Evolutionary conservation across 2,888 invertebrate genomes (phyloP), one percentile per base, ranked within the genome.

Genomic region (Dicyrtoma fusca): DNA sequence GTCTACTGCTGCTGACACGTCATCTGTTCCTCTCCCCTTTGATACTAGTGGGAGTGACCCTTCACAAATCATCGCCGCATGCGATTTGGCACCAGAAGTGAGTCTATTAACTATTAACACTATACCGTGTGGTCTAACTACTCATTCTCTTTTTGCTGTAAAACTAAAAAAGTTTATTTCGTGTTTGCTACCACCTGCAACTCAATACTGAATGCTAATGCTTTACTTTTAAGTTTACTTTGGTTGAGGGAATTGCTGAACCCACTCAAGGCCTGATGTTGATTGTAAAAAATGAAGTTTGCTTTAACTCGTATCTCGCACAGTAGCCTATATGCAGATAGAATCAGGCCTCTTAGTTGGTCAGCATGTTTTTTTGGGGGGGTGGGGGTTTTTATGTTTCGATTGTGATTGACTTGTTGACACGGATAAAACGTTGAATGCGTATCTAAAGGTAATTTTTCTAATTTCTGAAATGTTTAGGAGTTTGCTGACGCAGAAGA

Each of bases 61-160:
- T 65, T 69, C 34, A 25, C 68, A 62, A 59, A 66, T 65, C 71
- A 65, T 73, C 63, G 75, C 76, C 42, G 74, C 79, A 71, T 75
- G 80, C 75, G 78, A 78, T 70, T 77, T 77, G 74, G 79, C 77
- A 74, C 77, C 74, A 74, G 78, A 80, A 72, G 80, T 80, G 80
- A 80, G 80, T 80, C 13, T 71, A 47, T 61, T 59, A 59, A 59
- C 59, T 59, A 59, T 62, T 49, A 69, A 62, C 25, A 44, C 25
- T 44, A 3, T 34, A 13, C n/a, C 34, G 19, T 45, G 42, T 66
- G 13, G 21, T 6, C 42, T 25, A 13, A 51, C 42, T 66, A 21
- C n/a, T n/a, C 23, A 2, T 14, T 66, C 8, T 21, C 23, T 51
- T n/a, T 25, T 66, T 66, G n/a, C 49, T 23, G 14, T 14, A 23